Conservation (phyloP, 2,888 invertebrate genomes). For the Hirtodrosophila trivittata region DNA sequence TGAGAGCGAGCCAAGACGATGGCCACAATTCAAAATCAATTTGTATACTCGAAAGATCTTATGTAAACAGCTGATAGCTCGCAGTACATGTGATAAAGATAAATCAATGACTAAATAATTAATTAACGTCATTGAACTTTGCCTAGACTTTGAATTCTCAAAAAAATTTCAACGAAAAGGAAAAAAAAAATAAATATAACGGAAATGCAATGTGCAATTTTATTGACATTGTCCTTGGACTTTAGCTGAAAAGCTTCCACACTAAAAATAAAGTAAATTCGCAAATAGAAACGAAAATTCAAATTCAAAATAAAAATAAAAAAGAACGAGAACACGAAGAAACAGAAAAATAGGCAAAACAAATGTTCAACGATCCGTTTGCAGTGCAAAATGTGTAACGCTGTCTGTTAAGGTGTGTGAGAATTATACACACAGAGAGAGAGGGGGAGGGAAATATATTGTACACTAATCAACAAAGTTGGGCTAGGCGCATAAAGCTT, state of each 20-base stretch:
- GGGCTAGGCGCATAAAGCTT: conserved; percentile 6
- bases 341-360: conserved; percentile 19
- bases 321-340: conserved; percentile 14
- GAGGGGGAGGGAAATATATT: conserved; percentile 3
- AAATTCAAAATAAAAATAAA: not conserved
- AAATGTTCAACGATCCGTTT: conserved; percentile 44
- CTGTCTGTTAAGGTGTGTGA: conserved; percentile 11
- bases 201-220: conserved; percentile 65
- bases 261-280: conserved; percentile 78
- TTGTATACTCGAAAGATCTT: conserved; percentile 19
- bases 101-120: conserved; percentile 68
- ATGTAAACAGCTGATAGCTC: conserved; percentile 63
- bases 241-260: conserved; percentile 67
- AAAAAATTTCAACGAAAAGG: conserved; percentile 33
- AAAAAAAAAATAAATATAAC: conserved; percentile 33
- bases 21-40: not conserved
- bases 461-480: conserved; percentile 27
- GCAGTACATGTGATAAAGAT: conserved; percentile 15
- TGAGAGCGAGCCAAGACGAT: not conserved
- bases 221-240: conserved; percentile 76
- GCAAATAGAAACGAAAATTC: conserved; percentile 48
- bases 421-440: conserved; percentile 1
- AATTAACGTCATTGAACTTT: conserved; percentile 77
- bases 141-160: conserved; percentile 66
- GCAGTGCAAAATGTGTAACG: conserved; percentile 31